Conservation (phyloP, 23 tunicate species). For the Oikopleura albicans region DNA sequence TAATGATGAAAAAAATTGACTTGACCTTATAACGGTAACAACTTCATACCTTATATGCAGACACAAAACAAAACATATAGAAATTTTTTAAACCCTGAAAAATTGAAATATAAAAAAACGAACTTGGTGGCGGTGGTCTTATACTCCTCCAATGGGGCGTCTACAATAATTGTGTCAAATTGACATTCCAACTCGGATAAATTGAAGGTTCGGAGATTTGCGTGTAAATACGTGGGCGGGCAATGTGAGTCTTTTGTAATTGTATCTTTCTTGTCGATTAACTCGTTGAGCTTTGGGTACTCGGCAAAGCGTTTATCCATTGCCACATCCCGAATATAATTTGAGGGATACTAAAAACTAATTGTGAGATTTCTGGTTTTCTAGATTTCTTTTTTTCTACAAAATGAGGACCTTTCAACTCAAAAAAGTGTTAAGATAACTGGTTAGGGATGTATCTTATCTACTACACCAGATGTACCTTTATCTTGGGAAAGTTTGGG, state of each 20-base stretch:
- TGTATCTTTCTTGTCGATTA: slow-evolving; percentile 51
- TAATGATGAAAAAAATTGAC: not conserved
- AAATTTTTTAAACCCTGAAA: slow-evolving; percentile 36
- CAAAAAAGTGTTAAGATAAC: too few species aligned
- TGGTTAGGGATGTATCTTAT: too few species aligned
- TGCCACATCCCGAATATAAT: slow-evolving; percentile 13
- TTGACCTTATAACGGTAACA: not conserved
- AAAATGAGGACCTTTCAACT: too few species aligned
- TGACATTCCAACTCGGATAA: slow-evolving; percentile 47
- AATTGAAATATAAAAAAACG: slow-evolving; percentile 1
- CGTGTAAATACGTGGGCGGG: slow-evolving; percentile 59
- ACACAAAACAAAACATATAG: slow-evolving; percentile 42
- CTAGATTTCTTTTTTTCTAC: too few species aligned
- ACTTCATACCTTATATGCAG: slow-evolving; percentile 28
- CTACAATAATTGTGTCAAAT: slow-evolving; percentile 63
- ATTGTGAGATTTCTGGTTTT: too few species aligned
- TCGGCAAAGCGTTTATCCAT: slow-evolving; percentile 75
- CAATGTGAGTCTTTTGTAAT: slow-evolving; percentile 47
- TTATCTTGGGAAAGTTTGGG: too few species aligned
- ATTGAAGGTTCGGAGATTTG: slow-evolving; percentile 38
- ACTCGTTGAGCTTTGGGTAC: slow-evolving; percentile 73
- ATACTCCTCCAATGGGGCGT: slow-evolving; percentile 84
- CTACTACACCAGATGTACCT: too few species aligned
- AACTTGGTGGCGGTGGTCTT: slow-evolving; percentile 31
- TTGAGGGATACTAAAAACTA: not conserved